phyloP scores from a whole-genome alignment of 2,113 vertebrate species.

The Oriolus oriolus region DNA sequence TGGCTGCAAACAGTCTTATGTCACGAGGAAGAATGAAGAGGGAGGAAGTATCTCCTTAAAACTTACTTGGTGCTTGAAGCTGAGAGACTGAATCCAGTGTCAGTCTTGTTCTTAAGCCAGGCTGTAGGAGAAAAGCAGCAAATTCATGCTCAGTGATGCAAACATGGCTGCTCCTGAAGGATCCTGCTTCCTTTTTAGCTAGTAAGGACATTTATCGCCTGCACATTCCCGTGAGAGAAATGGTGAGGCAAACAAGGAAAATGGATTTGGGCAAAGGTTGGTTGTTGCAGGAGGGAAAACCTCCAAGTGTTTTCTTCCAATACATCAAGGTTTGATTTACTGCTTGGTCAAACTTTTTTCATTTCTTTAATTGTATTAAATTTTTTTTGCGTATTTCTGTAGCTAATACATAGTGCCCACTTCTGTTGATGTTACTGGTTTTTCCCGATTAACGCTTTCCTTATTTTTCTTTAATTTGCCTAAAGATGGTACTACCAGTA shows the following conservation, averaged over 20 bases:
- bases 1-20: not conserved
- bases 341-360: slow-evolving; percentile 18
- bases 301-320: not conserved
- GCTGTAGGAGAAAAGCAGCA: not conserved
- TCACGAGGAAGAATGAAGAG: not conserved
- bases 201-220: not conserved
- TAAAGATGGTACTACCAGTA: slow-evolving; percentile 95
- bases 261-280: not conserved
- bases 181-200: not conserved
- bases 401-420: slow-evolving; percentile 66
- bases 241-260: not conserved
- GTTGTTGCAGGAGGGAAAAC: not conserved
- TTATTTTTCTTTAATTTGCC: slow-evolving; percentile 84
- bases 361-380: slow-evolving; percentile 38
- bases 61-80: slow-evolving; percentile 31
- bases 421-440: slow-evolving; percentile 73
- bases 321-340: slow-evolving; percentile 42
- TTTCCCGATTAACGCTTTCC: slow-evolving; percentile 83
- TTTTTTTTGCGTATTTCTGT: slow-evolving; percentile 61
- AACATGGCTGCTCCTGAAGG: not conserved
- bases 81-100: not conserved
- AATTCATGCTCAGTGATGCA: not conserved
- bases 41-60: not conserved
- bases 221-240: not conserved
- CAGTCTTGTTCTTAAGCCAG: not conserved